Evolutionary conservation across 1,140 invertebrate species (phyloP).

Genomic region (Fopius arisanus): DNA sequence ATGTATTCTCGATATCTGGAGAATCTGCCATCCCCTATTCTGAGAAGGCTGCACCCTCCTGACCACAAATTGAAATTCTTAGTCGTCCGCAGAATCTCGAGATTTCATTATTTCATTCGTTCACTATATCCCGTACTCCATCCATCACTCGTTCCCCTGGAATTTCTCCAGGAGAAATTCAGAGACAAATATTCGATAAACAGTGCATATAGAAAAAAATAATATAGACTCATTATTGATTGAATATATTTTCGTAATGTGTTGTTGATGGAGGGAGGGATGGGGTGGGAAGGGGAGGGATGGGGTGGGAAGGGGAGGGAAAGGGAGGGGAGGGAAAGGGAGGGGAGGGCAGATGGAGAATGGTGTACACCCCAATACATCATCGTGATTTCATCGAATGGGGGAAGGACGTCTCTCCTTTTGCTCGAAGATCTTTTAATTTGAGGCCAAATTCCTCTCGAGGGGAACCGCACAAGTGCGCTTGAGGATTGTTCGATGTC

Average conservation of each 20-base stretch:
- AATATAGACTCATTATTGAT: too few species aligned
- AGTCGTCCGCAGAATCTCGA: conserved; percentile 49
- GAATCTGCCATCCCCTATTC: conserved; percentile 45
- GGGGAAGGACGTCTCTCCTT: conserved; percentile 25
- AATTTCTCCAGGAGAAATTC: background rate
- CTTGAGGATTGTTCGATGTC: conserved; percentile 51
- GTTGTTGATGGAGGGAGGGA: too few species aligned
- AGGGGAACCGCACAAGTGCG: conserved; percentile 47
- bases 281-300: too few species aligned
- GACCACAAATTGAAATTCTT: conserved; percentile 66
- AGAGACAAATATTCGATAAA: too few species aligned
- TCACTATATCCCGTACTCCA: background rate
- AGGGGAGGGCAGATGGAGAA: background rate
- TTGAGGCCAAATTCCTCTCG: conserved; percentile 63
- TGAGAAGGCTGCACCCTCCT: conserved; percentile 50
- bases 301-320: too few species aligned
- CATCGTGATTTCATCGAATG: conserved; percentile 48
- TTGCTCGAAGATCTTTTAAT: conserved; percentile 64
- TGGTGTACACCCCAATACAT: conserved; percentile 28
- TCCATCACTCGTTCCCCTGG: conserved; percentile 14
- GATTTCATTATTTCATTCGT: conserved; percentile 62
- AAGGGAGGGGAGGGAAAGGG: too few species aligned
- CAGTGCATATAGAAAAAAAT: too few species aligned
- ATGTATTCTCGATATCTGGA: conserved; percentile 32
- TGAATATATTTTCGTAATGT: too few species aligned